A percentile compares a stretch with the other conserved stretches of the same genome.
Evolutionary conservation across 2,888 invertebrate genomes (phyloP).

Genomic region (Phymatocera aterrima): DNA sequence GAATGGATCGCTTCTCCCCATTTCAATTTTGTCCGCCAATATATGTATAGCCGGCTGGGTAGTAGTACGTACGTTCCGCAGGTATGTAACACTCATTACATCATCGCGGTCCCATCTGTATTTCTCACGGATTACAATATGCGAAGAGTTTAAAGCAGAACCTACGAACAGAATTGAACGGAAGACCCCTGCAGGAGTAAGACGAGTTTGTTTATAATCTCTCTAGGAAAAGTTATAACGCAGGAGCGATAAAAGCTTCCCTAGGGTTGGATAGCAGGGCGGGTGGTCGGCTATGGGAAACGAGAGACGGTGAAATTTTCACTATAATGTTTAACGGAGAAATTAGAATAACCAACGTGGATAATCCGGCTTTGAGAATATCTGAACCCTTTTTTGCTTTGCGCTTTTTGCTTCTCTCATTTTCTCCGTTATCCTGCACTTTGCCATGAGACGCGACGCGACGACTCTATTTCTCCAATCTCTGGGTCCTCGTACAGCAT

Average conservation of each 20-base stretch:
- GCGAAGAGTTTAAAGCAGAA: conserved; percentile 5
- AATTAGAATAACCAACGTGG: conserved; percentile 40
- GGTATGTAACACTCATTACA: conserved; percentile 26
- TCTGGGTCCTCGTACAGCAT: background rate
- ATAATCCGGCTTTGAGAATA: conserved; percentile 29
- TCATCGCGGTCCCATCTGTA: background rate
- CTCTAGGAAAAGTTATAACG: conserved; percentile 23
- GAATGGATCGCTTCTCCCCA: background rate
- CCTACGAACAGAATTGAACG: background rate
- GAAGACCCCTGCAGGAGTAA: background rate
- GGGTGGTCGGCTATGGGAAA: background rate
- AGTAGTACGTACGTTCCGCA: background rate
- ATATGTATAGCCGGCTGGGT: too few species aligned
- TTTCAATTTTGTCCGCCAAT: conserved; percentile 5
- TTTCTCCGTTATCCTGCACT: conserved; percentile 1
- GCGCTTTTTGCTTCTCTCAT: background rate
- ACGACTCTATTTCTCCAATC: background rate
- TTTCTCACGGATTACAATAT: conserved; percentile 11
- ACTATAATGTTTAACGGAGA: conserved; percentile 20
- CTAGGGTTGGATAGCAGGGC: background rate
- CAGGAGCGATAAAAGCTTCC: conserved; percentile 9
- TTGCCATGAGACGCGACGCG: background rate
- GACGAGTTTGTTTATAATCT: background rate
- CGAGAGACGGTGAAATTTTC: background rate
- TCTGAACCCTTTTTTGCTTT: conserved; percentile 28